phyloP scores from a whole-genome alignment of 2,888 invertebrate genomes.

The Noctua fimbriata region DNA sequence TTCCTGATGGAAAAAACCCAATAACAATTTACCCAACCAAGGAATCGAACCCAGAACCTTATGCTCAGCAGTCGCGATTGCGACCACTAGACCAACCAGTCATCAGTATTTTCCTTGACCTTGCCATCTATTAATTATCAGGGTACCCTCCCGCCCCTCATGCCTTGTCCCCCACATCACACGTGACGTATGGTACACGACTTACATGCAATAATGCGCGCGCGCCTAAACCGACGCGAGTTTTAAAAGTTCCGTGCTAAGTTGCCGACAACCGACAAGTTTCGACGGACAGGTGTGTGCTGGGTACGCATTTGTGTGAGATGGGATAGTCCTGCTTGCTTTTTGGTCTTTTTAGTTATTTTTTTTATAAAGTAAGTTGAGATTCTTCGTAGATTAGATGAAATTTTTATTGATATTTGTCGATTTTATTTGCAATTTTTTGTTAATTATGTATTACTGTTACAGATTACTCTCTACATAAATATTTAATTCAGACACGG shows the following conservation, averaged over 20 bases:
- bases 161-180: conserved; percentile 29
- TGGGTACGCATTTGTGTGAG: background rate
- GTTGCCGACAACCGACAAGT: conserved; percentile 72
- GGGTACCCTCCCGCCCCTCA: background rate
- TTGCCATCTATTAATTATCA: background rate
- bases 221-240: conserved; percentile 64
- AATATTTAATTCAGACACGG: too few relatives aligned
- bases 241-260: conserved; percentile 74
- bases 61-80: too few relatives aligned
- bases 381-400: too few relatives aligned
- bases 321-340: conserved; percentile 22
- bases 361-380: too few relatives aligned
- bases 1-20: too few relatives aligned
- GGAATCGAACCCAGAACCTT: too few relatives aligned
- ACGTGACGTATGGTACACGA: conserved; percentile 56
- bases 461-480: too few relatives aligned
- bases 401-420: too few relatives aligned
- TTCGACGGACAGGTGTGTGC: conserved; percentile 59
- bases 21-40: too few relatives aligned
- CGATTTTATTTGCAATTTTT: too few relatives aligned
- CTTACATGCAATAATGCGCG: conserved; percentile 72
- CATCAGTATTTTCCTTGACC: background rate
- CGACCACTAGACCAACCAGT: too few relatives aligned
- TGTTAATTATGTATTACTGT: too few relatives aligned
- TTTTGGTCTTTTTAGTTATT: background rate